These are phyloP conservation scores for Scotopteryx bipunctaria DNA, from an alignment of 2,888 invertebrate genomes.

Conservation along the genomic window DNA sequence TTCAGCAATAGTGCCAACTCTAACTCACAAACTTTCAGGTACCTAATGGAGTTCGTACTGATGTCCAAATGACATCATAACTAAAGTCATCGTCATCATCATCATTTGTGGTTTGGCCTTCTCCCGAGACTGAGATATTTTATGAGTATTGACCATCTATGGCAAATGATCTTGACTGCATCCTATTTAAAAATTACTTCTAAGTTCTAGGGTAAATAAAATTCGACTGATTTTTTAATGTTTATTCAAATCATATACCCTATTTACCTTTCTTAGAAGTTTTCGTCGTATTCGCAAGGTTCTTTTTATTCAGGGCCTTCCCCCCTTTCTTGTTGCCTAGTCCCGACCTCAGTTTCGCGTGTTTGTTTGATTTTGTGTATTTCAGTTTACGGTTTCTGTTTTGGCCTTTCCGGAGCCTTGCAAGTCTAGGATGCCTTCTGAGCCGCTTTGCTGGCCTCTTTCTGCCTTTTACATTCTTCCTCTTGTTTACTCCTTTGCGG, in stretches of 20 bases:
- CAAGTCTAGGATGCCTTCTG: not conserved
- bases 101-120: too few species aligned
- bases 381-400: slow-evolving; percentile 2
- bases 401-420: not conserved
- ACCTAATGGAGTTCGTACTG: too few species aligned
- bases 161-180: too few species aligned
- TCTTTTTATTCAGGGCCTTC: not conserved
- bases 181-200: not conserved
- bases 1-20: too few species aligned
- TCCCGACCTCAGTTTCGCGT: not conserved
- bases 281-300: slow-evolving; percentile 4
- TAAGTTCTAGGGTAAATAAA: slow-evolving; percentile 21
- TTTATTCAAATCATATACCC: slow-evolving; percentile 17
- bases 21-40: too few species aligned
- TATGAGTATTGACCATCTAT: too few species aligned
- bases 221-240: slow-evolving; percentile 8
- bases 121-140: too few species aligned
- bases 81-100: too few species aligned
- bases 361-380: not conserved
- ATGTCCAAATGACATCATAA: too few species aligned
- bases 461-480: not conserved
- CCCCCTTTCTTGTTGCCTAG: not conserved
- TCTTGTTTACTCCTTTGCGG: not conserved
- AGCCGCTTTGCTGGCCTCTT: not conserved
- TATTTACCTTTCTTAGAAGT: slow-evolving; percentile 19